phyloP scores from a whole-genome alignment of 2,797 vertebrate genomes.

The Pampus argenteus region DNA sequence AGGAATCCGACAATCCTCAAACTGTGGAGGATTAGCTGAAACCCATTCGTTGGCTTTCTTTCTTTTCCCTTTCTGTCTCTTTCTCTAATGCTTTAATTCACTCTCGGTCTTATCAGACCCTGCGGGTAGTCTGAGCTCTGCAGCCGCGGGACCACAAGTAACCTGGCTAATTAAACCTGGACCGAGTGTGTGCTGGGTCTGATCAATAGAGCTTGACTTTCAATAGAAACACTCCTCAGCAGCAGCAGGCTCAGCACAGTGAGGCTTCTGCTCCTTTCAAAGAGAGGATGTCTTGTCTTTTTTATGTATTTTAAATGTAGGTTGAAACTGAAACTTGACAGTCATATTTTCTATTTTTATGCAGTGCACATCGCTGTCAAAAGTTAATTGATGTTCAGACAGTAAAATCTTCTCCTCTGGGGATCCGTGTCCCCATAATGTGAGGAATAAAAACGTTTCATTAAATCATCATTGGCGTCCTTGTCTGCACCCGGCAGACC shows the following conservation, averaged over 20 bases:
- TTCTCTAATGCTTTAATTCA: constrained; percentile 60
- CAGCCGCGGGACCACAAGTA: constrained; percentile 48
- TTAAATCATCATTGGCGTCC: neutral
- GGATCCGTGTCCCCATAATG: neutral
- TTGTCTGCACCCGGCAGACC: no score
- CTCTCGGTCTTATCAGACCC: constrained; percentile 65
- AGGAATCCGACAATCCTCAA: constrained; percentile 54
- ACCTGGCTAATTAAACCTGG: constrained; percentile 77
- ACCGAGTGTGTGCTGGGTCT: constrained; percentile 28
- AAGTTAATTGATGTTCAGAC: constrained; percentile 5
- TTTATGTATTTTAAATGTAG: constrained; percentile 3
- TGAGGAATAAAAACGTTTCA: neutral
- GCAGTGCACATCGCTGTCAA: neutral
- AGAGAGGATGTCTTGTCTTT: neutral
- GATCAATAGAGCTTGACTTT: constrained; percentile 66
- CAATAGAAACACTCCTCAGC: constrained; percentile 40
- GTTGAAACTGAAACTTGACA: no score
- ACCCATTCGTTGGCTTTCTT: constrained; percentile 56
- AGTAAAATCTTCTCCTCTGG: neutral
- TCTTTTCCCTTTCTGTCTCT: constrained; percentile 51
- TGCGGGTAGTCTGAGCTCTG: constrained; percentile 61
- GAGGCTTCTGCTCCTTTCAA: constrained; percentile 18
- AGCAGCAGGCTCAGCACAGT: constrained; percentile 25
- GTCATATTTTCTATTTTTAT: neutral
- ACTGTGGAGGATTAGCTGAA: constrained; percentile 69